Evolutionary conservation across 2,797 vertebrate species (phyloP).

Genomic region (Arrhamphus sclerolepis): DNA sequence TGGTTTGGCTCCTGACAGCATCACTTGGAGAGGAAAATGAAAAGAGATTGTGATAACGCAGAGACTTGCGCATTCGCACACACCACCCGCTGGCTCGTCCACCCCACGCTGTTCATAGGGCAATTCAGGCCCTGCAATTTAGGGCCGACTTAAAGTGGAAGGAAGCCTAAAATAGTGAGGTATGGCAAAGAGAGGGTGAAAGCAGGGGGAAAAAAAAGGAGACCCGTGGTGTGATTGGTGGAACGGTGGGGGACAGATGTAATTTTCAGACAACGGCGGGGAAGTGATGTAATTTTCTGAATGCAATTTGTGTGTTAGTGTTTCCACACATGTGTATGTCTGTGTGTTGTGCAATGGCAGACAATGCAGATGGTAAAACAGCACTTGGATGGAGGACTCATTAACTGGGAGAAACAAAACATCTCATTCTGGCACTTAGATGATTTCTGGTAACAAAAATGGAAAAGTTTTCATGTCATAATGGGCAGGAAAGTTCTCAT

Average conservation of each 20-base stretch:
- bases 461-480: slow-evolving; percentile 43
- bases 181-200: slow-evolving; percentile 25
- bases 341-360: slow-evolving; percentile 26
- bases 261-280: slow-evolving; percentile 71
- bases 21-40: slow-evolving; percentile 80
- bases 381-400: slow-evolving; percentile 52
- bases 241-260: slow-evolving; percentile 75
- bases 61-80: slow-evolving; percentile 69
- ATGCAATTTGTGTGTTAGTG: slow-evolving; percentile 65
- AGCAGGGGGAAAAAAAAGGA: slow-evolving; percentile 19
- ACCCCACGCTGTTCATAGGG: slow-evolving; percentile 77
- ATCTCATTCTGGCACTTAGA: slow-evolving; percentile 47
- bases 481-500: slow-evolving; percentile 30
- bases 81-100: slow-evolving; percentile 68
- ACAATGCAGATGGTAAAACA: slow-evolving; percentile 57
- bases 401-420: slow-evolving; percentile 55
- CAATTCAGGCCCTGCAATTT: slow-evolving; percentile 80
- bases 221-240: slow-evolving; percentile 77
- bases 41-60: slow-evolving; percentile 80
- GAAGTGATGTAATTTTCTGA: slow-evolving; percentile 77
- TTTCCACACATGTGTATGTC: slow-evolving; percentile 20
- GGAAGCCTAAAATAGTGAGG: slow-evolving; percentile 65
- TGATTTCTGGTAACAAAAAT: slow-evolving; percentile 33
- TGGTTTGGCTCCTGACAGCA: slow-evolving; percentile 83
- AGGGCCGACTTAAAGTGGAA: slow-evolving; percentile 69